Conservation (phyloP, 2,797 vertebrate genomes). For the Fratercula arctica region DNA sequence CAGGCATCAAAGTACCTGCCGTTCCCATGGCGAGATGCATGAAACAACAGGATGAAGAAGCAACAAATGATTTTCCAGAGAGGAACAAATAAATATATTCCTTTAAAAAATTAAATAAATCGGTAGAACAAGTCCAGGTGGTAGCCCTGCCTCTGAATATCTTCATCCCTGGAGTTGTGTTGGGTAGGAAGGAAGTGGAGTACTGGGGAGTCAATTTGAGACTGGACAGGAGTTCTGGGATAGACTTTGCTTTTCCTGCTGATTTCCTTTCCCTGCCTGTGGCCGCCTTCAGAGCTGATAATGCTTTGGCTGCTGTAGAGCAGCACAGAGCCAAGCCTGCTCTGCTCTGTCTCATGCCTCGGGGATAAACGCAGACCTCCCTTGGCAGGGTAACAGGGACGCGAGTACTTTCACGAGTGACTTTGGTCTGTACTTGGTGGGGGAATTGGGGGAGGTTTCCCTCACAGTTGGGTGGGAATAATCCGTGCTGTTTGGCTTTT, state of each 20-base stretch:
- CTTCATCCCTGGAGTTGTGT: accelerated
- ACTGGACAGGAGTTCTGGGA: neutral
- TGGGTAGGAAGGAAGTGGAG: constrained; percentile 21
- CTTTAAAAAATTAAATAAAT: neutral
- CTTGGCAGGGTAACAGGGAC: neutral
- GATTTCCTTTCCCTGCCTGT: neutral
- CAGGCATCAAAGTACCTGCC: neutral
- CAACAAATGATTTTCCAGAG: neutral
- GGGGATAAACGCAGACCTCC: neutral
- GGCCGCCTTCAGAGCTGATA: neutral
- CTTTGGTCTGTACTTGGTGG: neutral
- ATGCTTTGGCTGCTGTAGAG: neutral
- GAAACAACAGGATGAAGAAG: neutral
- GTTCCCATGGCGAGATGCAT: neutral
- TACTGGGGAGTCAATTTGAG: neutral
- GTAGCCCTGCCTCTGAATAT: neutral
- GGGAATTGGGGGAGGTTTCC: neutral
- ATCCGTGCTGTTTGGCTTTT: neutral
- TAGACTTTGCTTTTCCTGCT: constrained; percentile 37
- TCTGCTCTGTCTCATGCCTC: neutral
- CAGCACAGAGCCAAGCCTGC: neutral
- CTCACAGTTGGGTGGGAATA: neutral
- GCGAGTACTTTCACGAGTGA: accelerated
- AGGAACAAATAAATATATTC: neutral
- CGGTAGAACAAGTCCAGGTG: neutral